phyloP scores from a whole-genome alignment of 2,113 vertebrate species.

The Proterorhinus semilunaris region DNA sequence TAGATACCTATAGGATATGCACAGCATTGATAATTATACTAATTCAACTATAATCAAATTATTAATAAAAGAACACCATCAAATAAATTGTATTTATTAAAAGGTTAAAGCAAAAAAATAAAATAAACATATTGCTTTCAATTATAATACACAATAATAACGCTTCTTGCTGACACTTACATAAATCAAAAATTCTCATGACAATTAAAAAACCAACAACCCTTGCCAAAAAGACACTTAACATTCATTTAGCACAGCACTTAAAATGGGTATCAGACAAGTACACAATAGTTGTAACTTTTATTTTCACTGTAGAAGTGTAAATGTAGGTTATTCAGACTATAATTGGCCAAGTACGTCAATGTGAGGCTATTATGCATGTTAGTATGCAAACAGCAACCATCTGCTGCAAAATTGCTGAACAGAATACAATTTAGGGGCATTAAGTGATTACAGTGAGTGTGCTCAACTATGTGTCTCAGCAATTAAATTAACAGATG shows the following conservation, averaged over 20 bases:
- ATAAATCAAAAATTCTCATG: slow-evolving; percentile 41
- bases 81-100: slow-evolving; percentile 59
- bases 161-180: slow-evolving; percentile 55
- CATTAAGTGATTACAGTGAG: slow-evolving; percentile 29
- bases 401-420: slow-evolving; percentile 5
- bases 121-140: slow-evolving; percentile 36
- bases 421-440: slow-evolving; percentile 25
- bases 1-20: no score
- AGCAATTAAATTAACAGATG: slow-evolving; percentile 11
- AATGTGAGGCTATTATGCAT: slow-evolving; percentile 47
- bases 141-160: slow-evolving; percentile 32
- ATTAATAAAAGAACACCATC: not conserved
- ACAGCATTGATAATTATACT: no score
- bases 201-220: slow-evolving; percentile 53
- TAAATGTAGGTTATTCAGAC: slow-evolving; percentile 28
- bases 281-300: slow-evolving; percentile 16
- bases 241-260: slow-evolving; percentile 37
- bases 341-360: slow-evolving; percentile 53
- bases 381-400: slow-evolving; percentile 17
- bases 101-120: slow-evolving; percentile 36
- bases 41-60: no score
- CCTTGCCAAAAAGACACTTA: slow-evolving; percentile 36
- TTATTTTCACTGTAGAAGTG: slow-evolving; percentile 28
- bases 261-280: slow-evolving; percentile 55
- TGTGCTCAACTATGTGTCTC: slow-evolving; percentile 8